Evolutionary conservation across 2,797 vertebrate species (phyloP), one percentile per base, ranked within the genome.

Genomic region (Tragopan temminckii): DNA sequence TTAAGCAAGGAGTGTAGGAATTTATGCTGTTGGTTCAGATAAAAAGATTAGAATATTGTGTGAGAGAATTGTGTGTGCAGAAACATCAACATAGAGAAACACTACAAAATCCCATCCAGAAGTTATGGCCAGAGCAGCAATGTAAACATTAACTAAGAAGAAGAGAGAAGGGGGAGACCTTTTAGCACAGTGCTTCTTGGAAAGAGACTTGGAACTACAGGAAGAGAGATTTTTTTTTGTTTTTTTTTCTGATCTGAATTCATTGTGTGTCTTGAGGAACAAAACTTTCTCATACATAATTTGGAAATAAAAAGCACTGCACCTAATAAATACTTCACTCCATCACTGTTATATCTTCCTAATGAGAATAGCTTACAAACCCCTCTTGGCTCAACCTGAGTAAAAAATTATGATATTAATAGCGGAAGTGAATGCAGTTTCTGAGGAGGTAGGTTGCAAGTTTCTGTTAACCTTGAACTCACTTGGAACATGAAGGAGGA

Each of bases 391-490:
- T 95, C 63, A 90, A 38, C 43, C 45, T 53, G 21, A 79, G 36
- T 88, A 31, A 93, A 74, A 91, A 90, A 63, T 29, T 8, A 25
- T 88, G 67, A 57, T 52, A 52, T 74, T 69, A 90, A 57, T 38
- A 91, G 80, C 40, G 40, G 42, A 83, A 89, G 36, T 20, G 4
- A 84, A 88, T 93, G 70, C 77, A 79, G 63, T 90, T 94, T 80
- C 77, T 86, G 64, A 81, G 42, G 53, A 83, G 21, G 58, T 75
- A 43, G 58, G 12, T 38, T 85, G 38, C 57, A 89, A 87, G 6
- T 78, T 95, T 85, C 48, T 80, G 1, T 85, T 95, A 57, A 82
- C 43, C 40, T 93, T 93, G 55, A 91, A 88, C 29, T 78, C 9
- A 11, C 20, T 77, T 88, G 67, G 42, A 93, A 91, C 0, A 0